phyloP scores from a whole-genome alignment of 2,888 invertebrate species.

The Callyntrura sp. region DNA sequence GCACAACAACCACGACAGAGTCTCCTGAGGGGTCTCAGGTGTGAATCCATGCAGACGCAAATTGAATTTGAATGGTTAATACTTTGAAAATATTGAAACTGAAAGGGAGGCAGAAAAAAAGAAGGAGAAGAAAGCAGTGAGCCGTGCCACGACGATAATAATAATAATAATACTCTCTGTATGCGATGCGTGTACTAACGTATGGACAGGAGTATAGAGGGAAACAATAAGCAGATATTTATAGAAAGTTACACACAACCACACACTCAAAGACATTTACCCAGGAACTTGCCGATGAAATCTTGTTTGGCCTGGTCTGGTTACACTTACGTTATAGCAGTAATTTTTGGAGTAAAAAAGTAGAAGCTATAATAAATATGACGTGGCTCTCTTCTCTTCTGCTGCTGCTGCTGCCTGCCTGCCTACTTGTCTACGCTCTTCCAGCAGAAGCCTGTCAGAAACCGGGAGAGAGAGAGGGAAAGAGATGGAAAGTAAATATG shows the following conservation, averaged over 20 bases:
- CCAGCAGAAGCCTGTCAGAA: conserved; percentile 39
- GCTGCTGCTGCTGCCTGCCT: conserved; percentile 25
- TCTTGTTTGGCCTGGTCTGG: conserved; percentile 62
- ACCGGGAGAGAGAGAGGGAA: conserved; percentile 29
- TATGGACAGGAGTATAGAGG: neutral
- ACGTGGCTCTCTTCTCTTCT: conserved; percentile 58
- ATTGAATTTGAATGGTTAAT: conserved; percentile 79
- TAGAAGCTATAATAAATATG: conserved; percentile 59
- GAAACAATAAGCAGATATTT: neutral
- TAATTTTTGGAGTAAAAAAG: conserved; percentile 49
- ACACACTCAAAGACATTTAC: conserved; percentile 43
- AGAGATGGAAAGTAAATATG: conserved; percentile 61
- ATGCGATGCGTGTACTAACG: conserved; percentile 27
- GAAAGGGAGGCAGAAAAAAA: conserved; percentile 63
- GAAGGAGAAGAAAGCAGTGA: conserved; percentile 59
- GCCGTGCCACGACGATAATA: conserved; percentile 51
- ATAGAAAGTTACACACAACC: conserved; percentile 5
- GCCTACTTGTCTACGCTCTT: conserved; percentile 64
- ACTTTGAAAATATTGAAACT: conserved; percentile 77
- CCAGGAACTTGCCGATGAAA: conserved; percentile 50
- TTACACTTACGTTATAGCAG: conserved; percentile 32
- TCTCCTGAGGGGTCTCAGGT: conserved; percentile 75
- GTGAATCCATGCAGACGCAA: conserved; percentile 77
- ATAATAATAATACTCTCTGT: conserved; percentile 37
- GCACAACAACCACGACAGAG: conserved; percentile 36